Conservation (phyloP, 2,113 vertebrate species). For the Colossoma macropomum region DNA sequence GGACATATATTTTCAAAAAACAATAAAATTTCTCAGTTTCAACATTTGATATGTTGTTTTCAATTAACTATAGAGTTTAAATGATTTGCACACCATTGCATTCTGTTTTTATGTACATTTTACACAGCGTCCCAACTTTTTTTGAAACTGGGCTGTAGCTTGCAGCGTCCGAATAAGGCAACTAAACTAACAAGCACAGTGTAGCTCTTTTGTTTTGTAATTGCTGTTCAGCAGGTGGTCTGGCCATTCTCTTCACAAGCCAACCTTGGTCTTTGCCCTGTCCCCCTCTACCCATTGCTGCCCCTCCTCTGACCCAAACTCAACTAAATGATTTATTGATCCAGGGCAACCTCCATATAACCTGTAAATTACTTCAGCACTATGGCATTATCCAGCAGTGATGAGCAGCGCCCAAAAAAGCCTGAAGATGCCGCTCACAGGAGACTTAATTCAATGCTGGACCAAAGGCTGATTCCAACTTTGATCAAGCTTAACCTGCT, state of each 20-base stretch:
- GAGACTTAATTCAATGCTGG: conserved; percentile 68
- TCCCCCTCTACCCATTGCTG: conserved; percentile 24
- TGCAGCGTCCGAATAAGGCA: not conserved
- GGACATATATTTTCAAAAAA: too few species aligned
- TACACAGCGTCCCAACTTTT: too few species aligned
- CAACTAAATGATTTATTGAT: conserved; percentile 81
- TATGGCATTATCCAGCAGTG: conserved; percentile 72
- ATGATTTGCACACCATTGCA: too few species aligned
- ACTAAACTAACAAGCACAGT: not conserved
- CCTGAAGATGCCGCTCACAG: conserved; percentile 64
- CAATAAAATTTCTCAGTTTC: too few species aligned
- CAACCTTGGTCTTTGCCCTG: conserved; percentile 50
- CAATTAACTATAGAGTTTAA: too few species aligned
- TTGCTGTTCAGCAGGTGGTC: conserved; percentile 11
- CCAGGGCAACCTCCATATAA: conserved; percentile 72
- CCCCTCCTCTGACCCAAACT: conserved; percentile 57
- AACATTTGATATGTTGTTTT: too few species aligned
- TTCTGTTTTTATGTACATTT: too few species aligned
- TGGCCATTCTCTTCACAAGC: conserved; percentile 37
- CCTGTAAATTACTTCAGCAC: conserved; percentile 76
- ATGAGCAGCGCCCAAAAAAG: conserved; percentile 67
- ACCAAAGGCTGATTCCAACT: conserved; percentile 56
- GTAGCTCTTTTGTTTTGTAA: conserved; percentile 32
- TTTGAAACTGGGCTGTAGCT: not conserved
- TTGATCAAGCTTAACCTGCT: conserved; percentile 61